A percentile compares a stretch with the other conserved stretches of the same genome.
These are phyloP conservation scores for Danio tinwini DNA, from an alignment of 2,797 vertebrate genomes.

Conservation along the genomic window DNA sequence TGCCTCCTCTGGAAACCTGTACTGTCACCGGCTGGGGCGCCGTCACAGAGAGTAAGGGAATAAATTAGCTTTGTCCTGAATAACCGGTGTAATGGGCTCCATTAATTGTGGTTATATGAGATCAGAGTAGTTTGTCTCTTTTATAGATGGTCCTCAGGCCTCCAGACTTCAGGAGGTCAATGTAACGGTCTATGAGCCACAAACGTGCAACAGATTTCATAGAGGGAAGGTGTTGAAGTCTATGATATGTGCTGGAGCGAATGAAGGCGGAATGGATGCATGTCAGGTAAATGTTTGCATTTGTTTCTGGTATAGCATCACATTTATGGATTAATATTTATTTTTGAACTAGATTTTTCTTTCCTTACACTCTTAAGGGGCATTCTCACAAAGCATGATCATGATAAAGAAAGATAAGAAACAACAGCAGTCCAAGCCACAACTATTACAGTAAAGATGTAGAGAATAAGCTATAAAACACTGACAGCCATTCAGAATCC, in stretches of 20 bases:
- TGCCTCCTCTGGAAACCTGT: constrained; percentile 61
- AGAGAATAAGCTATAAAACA: no score
- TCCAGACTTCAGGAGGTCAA: constrained; percentile 77
- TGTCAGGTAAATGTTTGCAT: constrained; percentile 77
- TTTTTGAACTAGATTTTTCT: not conserved
- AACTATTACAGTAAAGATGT: no score
- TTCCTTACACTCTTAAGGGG: not conserved
- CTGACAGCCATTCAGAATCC: no score
- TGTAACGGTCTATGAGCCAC: constrained; percentile 65
- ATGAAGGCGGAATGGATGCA: constrained; percentile 77
- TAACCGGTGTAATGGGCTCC: not conserved
- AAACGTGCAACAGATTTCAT: constrained; percentile 68
- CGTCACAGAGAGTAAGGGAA: constrained; percentile 72
- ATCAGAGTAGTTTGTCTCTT: not conserved
- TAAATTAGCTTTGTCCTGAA: not conserved
- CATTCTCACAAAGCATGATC: not conserved
- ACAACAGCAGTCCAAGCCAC: no score
- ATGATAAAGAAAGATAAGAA: no score
- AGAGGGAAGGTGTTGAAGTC: constrained; percentile 62
- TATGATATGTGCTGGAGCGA: constrained; percentile 85
- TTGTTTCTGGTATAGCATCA: not conserved
- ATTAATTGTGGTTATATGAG: not conserved
- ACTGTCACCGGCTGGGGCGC: constrained; percentile 78
- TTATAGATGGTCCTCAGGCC: constrained; percentile 69
- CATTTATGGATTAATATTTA: no score